Percentiles rank a stretch among this genome's conserved stretches.
Conservation (phyloP, 2,113 vertebrate genomes). For the Abramis brama region DNA sequence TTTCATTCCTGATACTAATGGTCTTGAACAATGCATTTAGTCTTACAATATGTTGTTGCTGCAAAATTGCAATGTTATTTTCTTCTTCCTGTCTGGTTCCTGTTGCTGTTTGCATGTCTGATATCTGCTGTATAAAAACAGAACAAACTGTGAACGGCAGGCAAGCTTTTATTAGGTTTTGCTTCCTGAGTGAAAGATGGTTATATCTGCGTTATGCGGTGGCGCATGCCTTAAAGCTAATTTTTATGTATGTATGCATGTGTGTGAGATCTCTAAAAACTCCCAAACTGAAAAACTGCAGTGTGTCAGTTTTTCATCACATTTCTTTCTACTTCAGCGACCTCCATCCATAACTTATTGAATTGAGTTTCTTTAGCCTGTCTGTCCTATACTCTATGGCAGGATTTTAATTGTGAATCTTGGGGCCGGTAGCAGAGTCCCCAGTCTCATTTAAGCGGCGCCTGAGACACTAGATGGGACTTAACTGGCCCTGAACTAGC, state of each 20-base stretch:
- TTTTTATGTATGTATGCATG: background rate
- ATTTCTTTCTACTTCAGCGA: conserved; percentile 25
- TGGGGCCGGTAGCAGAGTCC: conserved; percentile 43
- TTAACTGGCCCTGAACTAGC: conserved; percentile 33
- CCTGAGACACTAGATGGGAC: conserved; percentile 37
- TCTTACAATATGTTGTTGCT: background rate
- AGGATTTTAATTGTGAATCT: conserved; percentile 57
- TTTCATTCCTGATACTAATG: conserved; percentile 13
- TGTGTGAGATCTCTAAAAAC: background rate
- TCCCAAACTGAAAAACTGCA: background rate
- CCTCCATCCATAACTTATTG: conserved; percentile 41
- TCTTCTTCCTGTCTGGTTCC: conserved; percentile 13
- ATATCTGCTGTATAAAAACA: conserved; percentile 5
- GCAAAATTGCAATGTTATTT: conserved; percentile 20
- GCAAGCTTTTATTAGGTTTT: conserved; percentile 22
- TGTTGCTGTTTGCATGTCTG: conserved; percentile 27
- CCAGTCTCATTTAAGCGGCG: conserved; percentile 50
- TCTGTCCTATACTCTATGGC: conserved; percentile 1
- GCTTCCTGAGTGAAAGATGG: conserved; percentile 25
- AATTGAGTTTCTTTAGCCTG: conserved; percentile 33
- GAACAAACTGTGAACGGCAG: conserved; percentile 19
- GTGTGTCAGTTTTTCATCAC: background rate
- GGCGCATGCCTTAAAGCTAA: background rate
- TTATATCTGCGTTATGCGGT: conserved; percentile 18
- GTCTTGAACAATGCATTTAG: conserved; percentile 11